Evolutionary conservation across 2,888 invertebrate genomes (phyloP).

Genomic region (Pedicia rivosa): DNA sequence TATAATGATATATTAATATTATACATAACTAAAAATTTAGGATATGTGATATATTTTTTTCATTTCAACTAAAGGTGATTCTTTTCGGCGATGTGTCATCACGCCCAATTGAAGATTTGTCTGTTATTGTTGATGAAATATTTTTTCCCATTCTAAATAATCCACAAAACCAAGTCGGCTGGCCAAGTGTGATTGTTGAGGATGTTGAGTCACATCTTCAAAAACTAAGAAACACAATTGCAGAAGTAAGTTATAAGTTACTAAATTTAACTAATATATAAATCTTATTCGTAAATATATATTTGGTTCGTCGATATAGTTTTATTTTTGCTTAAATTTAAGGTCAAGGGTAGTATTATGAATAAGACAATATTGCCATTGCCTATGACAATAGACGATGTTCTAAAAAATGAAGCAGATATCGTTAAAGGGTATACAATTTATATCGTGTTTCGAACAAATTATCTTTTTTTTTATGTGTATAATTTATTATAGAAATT

Average conservation of each 20-base stretch:
- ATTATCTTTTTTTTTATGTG: neutral
- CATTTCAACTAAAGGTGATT: conserved; percentile 27
- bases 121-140: conserved; percentile 51
- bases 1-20: neutral
- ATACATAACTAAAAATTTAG: conserved; percentile 39
- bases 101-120: conserved; percentile 51
- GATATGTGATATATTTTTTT: conserved; percentile 12
- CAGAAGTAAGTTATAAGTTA: conserved; percentile 49
- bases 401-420: conserved; percentile 41
- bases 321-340: too few relatives aligned
- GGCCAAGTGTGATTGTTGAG: conserved; percentile 55
- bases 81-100: conserved; percentile 56
- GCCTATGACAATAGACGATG: conserved; percentile 57
- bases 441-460: neutral
- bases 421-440: conserved; percentile 22
- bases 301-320: too few relatives aligned
- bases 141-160: conserved; percentile 58
- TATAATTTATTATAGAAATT: conserved; percentile 25
- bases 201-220: conserved; percentile 57
- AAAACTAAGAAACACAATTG: conserved; percentile 49
- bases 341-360: conserved; percentile 50
- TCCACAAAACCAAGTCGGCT: conserved; percentile 48
- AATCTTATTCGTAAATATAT: too few relatives aligned
- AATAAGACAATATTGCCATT: conserved; percentile 77
- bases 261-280: too few relatives aligned